These are phyloP conservation scores for Nomada fucata DNA, from an alignment of 2,888 invertebrate genomes.

Conservation along the genomic window DNA sequence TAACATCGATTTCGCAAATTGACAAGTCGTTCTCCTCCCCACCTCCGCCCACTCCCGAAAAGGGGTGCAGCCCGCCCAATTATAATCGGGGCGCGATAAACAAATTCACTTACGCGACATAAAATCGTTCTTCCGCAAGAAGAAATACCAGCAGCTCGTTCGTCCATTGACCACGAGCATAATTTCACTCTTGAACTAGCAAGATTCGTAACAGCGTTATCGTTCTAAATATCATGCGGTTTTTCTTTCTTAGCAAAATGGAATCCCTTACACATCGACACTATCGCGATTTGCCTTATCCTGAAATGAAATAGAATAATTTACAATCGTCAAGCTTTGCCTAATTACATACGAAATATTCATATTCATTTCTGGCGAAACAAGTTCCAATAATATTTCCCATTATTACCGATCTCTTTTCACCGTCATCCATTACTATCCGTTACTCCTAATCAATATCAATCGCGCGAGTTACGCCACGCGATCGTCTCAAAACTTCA, in stretches of 20 bases:
- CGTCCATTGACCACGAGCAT: slow-evolving; percentile 5
- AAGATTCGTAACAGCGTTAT: slow-evolving; percentile 23
- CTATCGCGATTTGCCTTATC: not conserved
- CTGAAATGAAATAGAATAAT: not conserved
- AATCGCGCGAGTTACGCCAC: too few relatives aligned
- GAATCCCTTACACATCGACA: not conserved
- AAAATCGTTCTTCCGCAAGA: slow-evolving; percentile 37
- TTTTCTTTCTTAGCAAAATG: not conserved
- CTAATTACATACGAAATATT: too few relatives aligned
- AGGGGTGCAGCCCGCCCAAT: not conserved
- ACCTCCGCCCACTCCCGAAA: not conserved
- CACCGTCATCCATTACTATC: too few relatives aligned
- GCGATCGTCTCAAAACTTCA: too few relatives aligned
- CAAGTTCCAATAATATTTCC: too few relatives aligned
- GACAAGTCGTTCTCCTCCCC: slow-evolving; percentile 21
- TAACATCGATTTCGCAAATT: slow-evolving; percentile 32
- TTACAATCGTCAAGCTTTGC: not conserved
- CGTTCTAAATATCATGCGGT: not conserved
- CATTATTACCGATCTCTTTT: too few relatives aligned
- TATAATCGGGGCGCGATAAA: slow-evolving; percentile 9
- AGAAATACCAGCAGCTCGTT: slow-evolving; percentile 34
- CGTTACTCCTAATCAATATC: too few relatives aligned
- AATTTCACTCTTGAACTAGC: slow-evolving; percentile 25
- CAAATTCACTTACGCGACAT: slow-evolving; percentile 21
- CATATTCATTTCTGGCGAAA: too few relatives aligned